Percentiles rank a stretch among this genome's conserved stretches.
Conservation (phyloP, 2,888 invertebrate species). For the Ptilodon capucinus region DNA sequence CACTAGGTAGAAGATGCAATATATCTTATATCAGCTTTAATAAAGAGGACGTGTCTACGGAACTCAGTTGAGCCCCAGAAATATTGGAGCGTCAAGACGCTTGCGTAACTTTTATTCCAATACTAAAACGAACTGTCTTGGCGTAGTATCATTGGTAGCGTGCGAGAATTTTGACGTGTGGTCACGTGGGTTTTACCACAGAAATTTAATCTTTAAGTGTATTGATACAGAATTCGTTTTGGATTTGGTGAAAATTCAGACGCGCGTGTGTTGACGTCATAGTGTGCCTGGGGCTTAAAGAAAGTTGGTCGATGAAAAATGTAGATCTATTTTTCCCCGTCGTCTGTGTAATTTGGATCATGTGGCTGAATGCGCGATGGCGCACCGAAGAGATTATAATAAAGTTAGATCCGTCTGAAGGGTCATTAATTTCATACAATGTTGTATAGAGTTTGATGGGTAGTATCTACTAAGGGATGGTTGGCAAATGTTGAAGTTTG, state of each 20-base stretch:
- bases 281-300: too few species aligned
- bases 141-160: too few species aligned
- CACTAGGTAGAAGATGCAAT: slow-evolving; percentile 30
- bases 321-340: slow-evolving; percentile 67
- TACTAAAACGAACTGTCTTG: too few species aligned
- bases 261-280: too few species aligned
- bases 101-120: too few species aligned
- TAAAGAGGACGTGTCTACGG: slow-evolving; percentile 27
- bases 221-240: too few species aligned
- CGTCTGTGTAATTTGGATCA: slow-evolving; percentile 65
- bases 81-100: too few species aligned
- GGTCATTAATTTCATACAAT: slow-evolving; percentile 60
- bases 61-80: too few species aligned
- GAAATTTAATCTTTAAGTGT: too few species aligned
- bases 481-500: slow-evolving; percentile 18
- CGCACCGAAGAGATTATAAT: slow-evolving; percentile 61
- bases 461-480: slow-evolving; percentile 41
- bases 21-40: slow-evolving; percentile 29
- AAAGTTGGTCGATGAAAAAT: slow-evolving; percentile 59
- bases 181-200: too few species aligned
- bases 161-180: too few species aligned
- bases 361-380: slow-evolving; percentile 64
- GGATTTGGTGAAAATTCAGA: too few species aligned
- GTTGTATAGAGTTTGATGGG: slow-evolving; percentile 45
- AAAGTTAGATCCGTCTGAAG: slow-evolving; percentile 58